phyloP scores from a whole-genome alignment of 92 coral and sea anemone genomes.

The Chrysogorgia sp. region DNA sequence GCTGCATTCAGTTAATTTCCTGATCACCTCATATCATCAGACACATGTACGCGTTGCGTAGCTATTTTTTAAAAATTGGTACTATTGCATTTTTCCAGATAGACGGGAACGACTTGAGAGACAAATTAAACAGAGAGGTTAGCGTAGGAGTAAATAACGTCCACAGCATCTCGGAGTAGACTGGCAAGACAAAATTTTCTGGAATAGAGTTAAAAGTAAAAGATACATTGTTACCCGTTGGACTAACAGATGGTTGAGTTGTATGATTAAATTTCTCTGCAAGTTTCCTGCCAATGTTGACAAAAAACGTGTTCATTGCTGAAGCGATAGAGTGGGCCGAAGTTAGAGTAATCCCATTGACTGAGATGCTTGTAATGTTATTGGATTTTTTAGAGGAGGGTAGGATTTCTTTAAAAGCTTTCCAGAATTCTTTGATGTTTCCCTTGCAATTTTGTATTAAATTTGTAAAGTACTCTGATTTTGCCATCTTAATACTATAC shows the following conservation, averaged over 20 bases:
- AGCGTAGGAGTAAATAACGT: no score
- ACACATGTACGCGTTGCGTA: no score
- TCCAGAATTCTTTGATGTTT: constrained; percentile 49
- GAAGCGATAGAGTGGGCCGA: constrained; percentile 21
- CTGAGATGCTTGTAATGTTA: constrained; percentile 9
- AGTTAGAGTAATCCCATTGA: constrained; percentile 38
- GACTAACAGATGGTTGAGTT: background rate
- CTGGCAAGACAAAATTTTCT: constrained; percentile 23
- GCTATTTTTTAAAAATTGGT: no score
- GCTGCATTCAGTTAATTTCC: no score
- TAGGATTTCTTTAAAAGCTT: constrained; percentile 35
- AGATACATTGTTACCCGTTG: background rate
- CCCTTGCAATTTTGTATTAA: constrained; percentile 43
- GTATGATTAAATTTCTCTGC: constrained; percentile 28
- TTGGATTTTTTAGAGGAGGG: constrained; percentile 8
- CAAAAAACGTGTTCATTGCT: constrained; percentile 41
- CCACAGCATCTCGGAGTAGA: no score
- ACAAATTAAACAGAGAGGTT: no score
- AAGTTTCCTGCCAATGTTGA: constrained; percentile 39
- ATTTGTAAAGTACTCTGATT: constrained; percentile 43
- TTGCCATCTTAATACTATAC: constrained; percentile 35
- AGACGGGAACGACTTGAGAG: no score
- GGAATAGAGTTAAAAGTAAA: constrained; percentile 34
- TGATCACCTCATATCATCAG: no score
- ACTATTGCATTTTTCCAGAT: no score